A percentile compares a stretch with the other conserved stretches of the same genome.
phyloP scores from a whole-genome alignment of 2,888 invertebrate species.

The Drosophila quinaria region DNA sequence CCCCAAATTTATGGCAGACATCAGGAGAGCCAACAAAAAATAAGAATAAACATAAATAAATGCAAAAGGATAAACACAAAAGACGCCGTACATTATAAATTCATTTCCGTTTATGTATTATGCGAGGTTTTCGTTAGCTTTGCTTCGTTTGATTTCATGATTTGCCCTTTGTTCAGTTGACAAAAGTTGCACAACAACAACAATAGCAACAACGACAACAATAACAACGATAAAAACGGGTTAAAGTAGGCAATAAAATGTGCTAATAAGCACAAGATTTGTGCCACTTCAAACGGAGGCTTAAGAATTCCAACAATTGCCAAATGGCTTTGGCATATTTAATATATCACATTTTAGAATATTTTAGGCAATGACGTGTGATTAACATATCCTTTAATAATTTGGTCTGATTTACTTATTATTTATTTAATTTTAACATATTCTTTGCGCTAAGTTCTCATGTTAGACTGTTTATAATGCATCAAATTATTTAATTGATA shows the following conservation, averaged over 20 bases:
- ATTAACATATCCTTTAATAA: neutral
- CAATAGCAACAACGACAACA: slow-evolving; percentile 8
- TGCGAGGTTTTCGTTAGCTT: slow-evolving; percentile 43
- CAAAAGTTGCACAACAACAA: slow-evolving; percentile 23
- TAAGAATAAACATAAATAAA: neutral
- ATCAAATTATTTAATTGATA: too few relatives aligned
- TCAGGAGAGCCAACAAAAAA: slow-evolving; percentile 21
- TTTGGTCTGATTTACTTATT: neutral
- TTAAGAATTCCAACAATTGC: neutral
- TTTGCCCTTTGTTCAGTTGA: slow-evolving; percentile 35
- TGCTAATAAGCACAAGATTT: slow-evolving; percentile 75
- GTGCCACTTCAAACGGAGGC: slow-evolving; percentile 44
- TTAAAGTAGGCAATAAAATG: slow-evolving; percentile 69
- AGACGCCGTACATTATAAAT: slow-evolving; percentile 71
- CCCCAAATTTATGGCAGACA: slow-evolving; percentile 52
- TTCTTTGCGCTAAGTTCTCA: too few relatives aligned
- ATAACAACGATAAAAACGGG: slow-evolving; percentile 29
- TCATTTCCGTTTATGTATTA: slow-evolving; percentile 70
- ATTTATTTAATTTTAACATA: too few relatives aligned
- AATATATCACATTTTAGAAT: neutral
- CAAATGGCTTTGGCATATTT: slow-evolving; percentile 39
- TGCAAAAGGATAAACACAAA: slow-evolving; percentile 37
- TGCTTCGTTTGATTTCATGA: slow-evolving; percentile 45
- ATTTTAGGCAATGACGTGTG: neutral
- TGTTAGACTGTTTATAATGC: too few relatives aligned